Conservation (phyloP, 1,140 invertebrate genomes). For the Sitophilus oryzae region DNA sequence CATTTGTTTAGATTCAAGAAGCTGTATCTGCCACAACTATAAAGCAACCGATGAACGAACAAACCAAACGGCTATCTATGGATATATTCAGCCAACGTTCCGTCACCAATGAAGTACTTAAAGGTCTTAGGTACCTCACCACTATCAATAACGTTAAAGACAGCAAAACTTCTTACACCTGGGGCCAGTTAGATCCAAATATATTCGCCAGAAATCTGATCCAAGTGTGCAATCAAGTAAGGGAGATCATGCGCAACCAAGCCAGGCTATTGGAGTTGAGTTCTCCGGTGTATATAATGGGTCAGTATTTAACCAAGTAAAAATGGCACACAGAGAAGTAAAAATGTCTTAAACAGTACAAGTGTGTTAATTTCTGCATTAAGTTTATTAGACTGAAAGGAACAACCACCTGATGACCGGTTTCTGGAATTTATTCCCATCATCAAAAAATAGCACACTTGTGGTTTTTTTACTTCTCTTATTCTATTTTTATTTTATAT, state of each 20-base stretch:
- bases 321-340: neutral
- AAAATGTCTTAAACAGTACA: too few species aligned
- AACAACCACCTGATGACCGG: too few species aligned
- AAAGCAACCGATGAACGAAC: slow-evolving; percentile 23
- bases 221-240: slow-evolving; percentile 34
- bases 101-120: slow-evolving; percentile 35
- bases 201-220: slow-evolving; percentile 29
- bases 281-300: slow-evolving; percentile 44
- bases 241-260: slow-evolving; percentile 41
- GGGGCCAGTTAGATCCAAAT: slow-evolving; percentile 32
- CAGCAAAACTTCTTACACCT: slow-evolving; percentile 23
- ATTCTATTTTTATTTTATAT: too few species aligned
- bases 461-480: too few species aligned
- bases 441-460: too few species aligned
- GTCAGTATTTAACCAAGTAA: slow-evolving; percentile 11
- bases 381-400: too few species aligned
- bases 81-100: slow-evolving; percentile 36
- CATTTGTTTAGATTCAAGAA: slow-evolving; percentile 18
- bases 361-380: too few species aligned
- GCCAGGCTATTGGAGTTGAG: slow-evolving; percentile 41
- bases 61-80: slow-evolving; percentile 27
- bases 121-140: slow-evolving; percentile 32
- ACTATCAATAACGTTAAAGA: slow-evolving; percentile 32
- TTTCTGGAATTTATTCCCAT: too few species aligned
- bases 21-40: slow-evolving; percentile 25